Evolutionary conservation across 2,113 vertebrate genomes (phyloP).

Genomic region (Cichladusa arquata): DNA sequence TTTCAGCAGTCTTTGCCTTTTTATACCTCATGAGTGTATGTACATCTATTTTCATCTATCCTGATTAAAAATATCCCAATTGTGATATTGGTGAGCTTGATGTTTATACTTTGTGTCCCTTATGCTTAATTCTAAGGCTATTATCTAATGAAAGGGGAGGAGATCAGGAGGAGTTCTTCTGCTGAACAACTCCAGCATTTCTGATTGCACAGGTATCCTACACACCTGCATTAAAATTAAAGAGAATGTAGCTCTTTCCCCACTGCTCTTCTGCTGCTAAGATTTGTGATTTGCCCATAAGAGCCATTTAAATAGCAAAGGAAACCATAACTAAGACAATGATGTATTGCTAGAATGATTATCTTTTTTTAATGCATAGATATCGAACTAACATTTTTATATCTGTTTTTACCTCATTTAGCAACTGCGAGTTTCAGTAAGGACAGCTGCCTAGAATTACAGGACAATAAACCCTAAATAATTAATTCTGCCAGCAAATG

Average conservation of each 20-base stretch:
- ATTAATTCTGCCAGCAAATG: constrained; percentile 45
- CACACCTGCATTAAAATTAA: background rate
- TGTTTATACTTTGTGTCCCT: background rate
- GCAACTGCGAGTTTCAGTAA: constrained; percentile 55
- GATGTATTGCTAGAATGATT: constrained; percentile 51
- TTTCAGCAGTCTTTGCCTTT: background rate
- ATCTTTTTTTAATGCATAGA: background rate
- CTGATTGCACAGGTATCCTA: background rate
- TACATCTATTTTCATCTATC: background rate
- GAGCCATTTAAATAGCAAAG: constrained; percentile 56
- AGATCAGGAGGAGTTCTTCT: background rate
- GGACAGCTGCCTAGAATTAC: constrained; percentile 49
- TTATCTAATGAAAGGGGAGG: background rate
- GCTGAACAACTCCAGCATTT: background rate
- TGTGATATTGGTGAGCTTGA: background rate
- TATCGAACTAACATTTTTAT: constrained; percentile 57
- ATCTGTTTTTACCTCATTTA: constrained; percentile 53
- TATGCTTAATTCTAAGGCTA: background rate
- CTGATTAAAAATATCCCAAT: background rate
- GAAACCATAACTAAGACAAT: constrained; percentile 36
- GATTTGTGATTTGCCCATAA: constrained; percentile 52
- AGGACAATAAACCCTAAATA: constrained; percentile 50
- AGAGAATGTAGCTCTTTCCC: background rate
- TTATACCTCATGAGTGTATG: background rate
- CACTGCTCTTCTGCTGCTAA: background rate